Evolutionary conservation across 2,113 vertebrate species (phyloP).

Genomic region (Corythornis madagascariensis): DNA sequence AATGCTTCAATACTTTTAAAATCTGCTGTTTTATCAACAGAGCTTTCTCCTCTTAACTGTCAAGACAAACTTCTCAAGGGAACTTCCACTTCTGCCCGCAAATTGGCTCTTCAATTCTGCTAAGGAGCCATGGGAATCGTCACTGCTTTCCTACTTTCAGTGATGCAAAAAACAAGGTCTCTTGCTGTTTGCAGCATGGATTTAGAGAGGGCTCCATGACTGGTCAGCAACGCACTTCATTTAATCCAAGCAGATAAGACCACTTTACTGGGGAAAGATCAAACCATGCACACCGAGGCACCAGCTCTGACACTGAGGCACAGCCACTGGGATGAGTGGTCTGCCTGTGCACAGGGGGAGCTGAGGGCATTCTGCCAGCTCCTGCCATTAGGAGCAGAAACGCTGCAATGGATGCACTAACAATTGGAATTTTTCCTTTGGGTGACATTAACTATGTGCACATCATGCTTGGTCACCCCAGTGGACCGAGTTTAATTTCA

Average conservation of each 20-base stretch:
- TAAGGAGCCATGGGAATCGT: not conserved
- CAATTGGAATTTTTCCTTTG: not conserved
- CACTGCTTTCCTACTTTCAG: not conserved
- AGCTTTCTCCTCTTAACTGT: not conserved
- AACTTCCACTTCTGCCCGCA: not conserved
- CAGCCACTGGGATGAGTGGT: rapidly evolving
- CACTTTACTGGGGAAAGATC: not conserved
- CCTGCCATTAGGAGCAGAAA: not conserved
- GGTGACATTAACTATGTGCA: not conserved
- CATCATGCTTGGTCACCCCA: not conserved
- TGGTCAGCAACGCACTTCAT: not conserved
- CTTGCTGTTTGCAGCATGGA: not conserved
- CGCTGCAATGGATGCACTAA: not conserved
- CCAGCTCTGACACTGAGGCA: not conserved
- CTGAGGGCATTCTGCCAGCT: not conserved
- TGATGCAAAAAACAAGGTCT: not conserved
- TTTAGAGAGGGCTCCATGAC: not conserved
- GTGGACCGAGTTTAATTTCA: not conserved
- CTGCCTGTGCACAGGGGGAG: not conserved
- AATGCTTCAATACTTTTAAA: not conserved
- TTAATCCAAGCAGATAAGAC: not conserved
- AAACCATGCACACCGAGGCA: not conserved
- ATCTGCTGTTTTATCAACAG: not conserved
- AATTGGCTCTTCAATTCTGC: not conserved
- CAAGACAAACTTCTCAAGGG: not conserved